Evolutionary conservation across 1,140 invertebrate species (phyloP), one percentile per base, ranked within the genome.

Genomic region (Proctacanthus coquilletti): DNA sequence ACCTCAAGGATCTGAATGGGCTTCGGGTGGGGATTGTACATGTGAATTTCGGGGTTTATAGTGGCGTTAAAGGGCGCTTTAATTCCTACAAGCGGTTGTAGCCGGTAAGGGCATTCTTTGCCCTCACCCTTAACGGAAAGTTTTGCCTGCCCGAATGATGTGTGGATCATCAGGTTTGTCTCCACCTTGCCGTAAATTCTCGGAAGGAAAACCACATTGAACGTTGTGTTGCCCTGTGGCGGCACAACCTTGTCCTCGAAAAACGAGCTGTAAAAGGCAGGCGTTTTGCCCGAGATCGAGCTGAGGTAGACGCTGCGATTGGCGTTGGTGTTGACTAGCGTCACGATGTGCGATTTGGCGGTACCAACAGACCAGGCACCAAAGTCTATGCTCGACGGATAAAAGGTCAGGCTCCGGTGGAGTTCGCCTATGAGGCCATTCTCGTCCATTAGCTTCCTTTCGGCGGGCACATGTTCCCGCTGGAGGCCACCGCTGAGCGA

Each of bases 191-290:
- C 89, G 64, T 91, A 78, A 63, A 86, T 77, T 52, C 91, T 67
- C 14, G 89, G 89, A 48, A 96, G 71, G 66, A 93, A 95, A 39
- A 95, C 85, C 48, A 96, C 84, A 68, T 82, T 89, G 67, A 97
- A 96, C 41, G 85, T 83, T 45, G 91, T 95, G 61, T 95, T 95
- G 33, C 82, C 80, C 39, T 81, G 72, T 32, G 89, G 85, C 51
- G 82, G 76, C 57, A 97, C 77, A 61, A 88, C 83, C 70, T 86
- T 87, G 53, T 86, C 77, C 62, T 86, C 76, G 68, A 89, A 88
- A 70, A 89, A 91, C 45, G 85, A 89, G 59, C 85, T 86, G 63
- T 89, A 84, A 69, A 91, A 91, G 65, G 86, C 79, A 40, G 78
- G 72, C 39, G 80, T 88, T 56, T 75, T 84, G 45, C 85, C 85